phyloP scores from a whole-genome alignment of 1,140 invertebrate species.

The Drosophila bocqueti region DNA sequence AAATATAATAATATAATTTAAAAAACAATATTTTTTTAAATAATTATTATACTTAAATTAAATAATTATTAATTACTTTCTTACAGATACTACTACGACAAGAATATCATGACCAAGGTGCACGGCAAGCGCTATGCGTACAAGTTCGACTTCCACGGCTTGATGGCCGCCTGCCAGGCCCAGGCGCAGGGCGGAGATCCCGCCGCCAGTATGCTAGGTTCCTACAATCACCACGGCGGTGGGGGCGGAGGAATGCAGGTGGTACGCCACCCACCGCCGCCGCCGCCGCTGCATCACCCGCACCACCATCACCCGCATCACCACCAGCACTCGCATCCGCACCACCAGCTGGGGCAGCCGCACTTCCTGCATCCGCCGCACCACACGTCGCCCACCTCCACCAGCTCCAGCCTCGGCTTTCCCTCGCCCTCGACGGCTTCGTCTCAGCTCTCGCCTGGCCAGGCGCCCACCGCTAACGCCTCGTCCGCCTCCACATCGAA shows the following conservation, averaged over 20 bases:
- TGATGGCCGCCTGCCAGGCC: conserved; percentile 93
- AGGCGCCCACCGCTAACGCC: conserved; percentile 79
- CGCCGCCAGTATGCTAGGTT: conserved; percentile 72
- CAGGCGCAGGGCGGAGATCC: conserved; percentile 87
- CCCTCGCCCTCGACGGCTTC: conserved; percentile 72
- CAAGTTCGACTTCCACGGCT: conserved; percentile 95
- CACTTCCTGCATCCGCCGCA: conserved; percentile 47
- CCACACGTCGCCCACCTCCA: conserved; percentile 62
- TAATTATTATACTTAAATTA: neutral
- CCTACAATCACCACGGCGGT: conserved; percentile 70
- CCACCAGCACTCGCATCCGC: conserved; percentile 47
- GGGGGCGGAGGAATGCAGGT: conserved; percentile 46
- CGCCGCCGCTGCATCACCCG: conserved; percentile 42
- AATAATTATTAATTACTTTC: too few relatives aligned
- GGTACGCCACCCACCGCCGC: conserved; percentile 32
- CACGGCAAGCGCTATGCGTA: conserved; percentile 97
- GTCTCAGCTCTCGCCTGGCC: conserved; percentile 84
- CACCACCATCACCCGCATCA: conserved; percentile 69
- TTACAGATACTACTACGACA: conserved; percentile 98
- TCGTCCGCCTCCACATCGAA: conserved; percentile 35
- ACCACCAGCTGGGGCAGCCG: conserved; percentile 46
- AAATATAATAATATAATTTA: neutral
- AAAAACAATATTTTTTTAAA: neutral
- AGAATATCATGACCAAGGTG: conserved; percentile 98
- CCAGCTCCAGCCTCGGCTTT: conserved; percentile 78